These are phyloP conservation scores for Panthera uncia DNA, from an alignment of 2,113 vertebrate genomes.

Conservation along the genomic window DNA sequence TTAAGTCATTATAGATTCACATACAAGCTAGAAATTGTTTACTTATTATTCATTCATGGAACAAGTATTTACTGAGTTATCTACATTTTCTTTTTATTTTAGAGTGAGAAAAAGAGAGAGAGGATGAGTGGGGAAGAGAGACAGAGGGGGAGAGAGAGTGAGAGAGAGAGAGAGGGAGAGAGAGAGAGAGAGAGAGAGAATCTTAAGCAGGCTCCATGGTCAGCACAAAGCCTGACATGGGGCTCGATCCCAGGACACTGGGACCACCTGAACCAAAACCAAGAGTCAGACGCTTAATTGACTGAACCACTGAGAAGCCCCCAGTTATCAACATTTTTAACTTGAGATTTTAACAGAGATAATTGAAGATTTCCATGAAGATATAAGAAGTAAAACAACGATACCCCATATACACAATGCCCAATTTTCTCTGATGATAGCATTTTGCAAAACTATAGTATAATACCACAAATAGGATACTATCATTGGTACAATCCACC, in stretches of 20 bases:
- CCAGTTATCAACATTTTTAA: neutral
- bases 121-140: no score
- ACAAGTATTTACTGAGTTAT: neutral
- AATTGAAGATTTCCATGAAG: neutral
- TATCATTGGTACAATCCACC: neutral
- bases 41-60: neutral
- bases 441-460: neutral
- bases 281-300: no score
- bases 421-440: neutral
- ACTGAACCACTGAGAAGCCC: no score
- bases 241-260: no score
- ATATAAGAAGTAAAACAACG: neutral
- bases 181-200: no score
- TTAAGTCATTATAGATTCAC: neutral
- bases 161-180: no score
- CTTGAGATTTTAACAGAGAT: neutral
- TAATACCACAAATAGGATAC: neutral
- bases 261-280: no score
- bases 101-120: no score
- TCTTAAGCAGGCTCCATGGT: no score
- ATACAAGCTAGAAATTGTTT: neutral
- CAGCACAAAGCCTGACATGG: no score
- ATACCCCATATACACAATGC: accelerated
- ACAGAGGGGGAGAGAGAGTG: no score
- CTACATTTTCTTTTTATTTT: neutral